Conservation (phyloP, 2,888 invertebrate genomes). For the Sycophila texana region DNA sequence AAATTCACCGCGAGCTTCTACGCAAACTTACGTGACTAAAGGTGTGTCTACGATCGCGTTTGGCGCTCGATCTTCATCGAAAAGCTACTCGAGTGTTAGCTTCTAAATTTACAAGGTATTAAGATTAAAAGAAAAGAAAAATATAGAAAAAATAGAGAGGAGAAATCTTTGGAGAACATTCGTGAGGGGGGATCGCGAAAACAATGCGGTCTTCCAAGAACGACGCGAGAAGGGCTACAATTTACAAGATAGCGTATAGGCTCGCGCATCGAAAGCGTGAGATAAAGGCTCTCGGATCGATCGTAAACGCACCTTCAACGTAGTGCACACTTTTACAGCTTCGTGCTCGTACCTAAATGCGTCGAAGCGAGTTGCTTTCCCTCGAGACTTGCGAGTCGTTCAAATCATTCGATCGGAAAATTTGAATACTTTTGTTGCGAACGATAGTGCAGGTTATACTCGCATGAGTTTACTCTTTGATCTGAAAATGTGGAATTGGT, state of each 20-base stretch:
- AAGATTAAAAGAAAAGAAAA: background rate
- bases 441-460: no score
- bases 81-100: background rate
- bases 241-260: background rate
- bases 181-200: background rate
- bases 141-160: background rate
- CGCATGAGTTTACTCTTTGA: no score
- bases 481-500: no score
- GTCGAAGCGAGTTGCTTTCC: conserved; percentile 13
- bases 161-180: conserved; percentile 7
- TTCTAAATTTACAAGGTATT: background rate
- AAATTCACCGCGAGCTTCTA: conserved; percentile 12
- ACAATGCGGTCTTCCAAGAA: background rate
- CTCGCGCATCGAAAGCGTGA: background rate
- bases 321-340: conserved; percentile 25
- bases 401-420: background rate
- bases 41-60: conserved; percentile 37
- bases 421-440: no score
- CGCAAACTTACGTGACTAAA: conserved; percentile 12
- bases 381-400: conserved; percentile 22
- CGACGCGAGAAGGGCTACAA: background rate
- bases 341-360: conserved; percentile 31
- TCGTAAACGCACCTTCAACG: conserved; percentile 40
- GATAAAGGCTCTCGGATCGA: conserved; percentile 13
- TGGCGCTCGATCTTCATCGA: background rate